Evolutionary conservation across 2,888 invertebrate species (phyloP).

Genomic region (Diarsia brunnea): DNA sequence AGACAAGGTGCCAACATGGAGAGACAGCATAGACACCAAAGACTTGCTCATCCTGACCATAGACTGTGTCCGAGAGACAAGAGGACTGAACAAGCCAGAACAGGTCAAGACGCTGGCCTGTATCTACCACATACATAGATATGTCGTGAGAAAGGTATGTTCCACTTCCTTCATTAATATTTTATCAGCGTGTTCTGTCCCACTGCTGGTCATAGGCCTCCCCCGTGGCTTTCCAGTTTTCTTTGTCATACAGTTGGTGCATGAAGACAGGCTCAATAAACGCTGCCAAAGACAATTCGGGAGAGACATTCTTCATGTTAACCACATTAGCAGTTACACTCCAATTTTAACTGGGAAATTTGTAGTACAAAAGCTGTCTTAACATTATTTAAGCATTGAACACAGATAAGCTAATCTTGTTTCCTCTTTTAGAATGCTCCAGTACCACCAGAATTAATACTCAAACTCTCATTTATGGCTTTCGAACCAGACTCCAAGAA

Average conservation of each 20-base stretch:
- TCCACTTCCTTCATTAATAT: background rate
- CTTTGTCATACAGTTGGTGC: no score
- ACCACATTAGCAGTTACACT: no score
- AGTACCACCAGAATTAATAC: constrained; percentile 78
- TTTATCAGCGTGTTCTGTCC: background rate
- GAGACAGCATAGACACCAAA: constrained; percentile 74
- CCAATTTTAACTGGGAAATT: no score
- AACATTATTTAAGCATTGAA: background rate
- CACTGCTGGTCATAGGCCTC: background rate
- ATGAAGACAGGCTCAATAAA: no score
- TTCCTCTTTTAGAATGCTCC: constrained; percentile 75
- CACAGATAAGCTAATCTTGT: background rate
- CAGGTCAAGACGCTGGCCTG: constrained; percentile 81
- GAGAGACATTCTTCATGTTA: no score
- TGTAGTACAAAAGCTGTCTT: no score
- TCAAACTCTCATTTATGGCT: constrained; percentile 84
- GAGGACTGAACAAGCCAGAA: constrained; percentile 71
- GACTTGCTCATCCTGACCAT: constrained; percentile 76
- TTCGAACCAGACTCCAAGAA: constrained; percentile 77
- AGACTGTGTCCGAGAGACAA: constrained; percentile 80
- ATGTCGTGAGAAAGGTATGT: constrained; percentile 57
- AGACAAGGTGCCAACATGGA: constrained; percentile 83
- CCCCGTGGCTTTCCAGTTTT: background rate
- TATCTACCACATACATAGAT: constrained; percentile 77
- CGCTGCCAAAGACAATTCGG: no score